Percentiles rank a stretch among this genome's conserved stretches.
Conservation (phyloP, 2,888 invertebrate species). For the Metallyticus violacea region DNA sequence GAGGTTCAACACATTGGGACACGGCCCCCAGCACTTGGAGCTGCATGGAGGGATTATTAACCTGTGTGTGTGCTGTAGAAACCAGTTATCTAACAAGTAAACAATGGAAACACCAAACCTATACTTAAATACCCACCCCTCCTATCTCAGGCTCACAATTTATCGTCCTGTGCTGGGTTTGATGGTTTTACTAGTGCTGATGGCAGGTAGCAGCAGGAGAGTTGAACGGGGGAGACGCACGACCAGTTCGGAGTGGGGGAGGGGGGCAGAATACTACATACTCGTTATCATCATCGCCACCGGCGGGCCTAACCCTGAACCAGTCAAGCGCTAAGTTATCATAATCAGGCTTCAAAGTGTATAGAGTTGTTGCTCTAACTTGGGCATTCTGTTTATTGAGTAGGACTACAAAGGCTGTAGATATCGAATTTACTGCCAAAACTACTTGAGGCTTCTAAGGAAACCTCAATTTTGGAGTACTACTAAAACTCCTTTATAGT, state of each 20-base stretch:
- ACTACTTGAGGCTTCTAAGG: background rate
- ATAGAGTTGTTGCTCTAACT: background rate
- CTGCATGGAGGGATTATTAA: background rate
- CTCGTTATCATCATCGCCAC: background rate
- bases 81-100: constrained; percentile 13
- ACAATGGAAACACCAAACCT: constrained; percentile 20
- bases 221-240: background rate
- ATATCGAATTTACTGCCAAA: background rate
- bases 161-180: background rate
- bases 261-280: background rate
- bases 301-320: background rate
- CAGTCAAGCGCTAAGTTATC: background rate
- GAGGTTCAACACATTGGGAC: constrained; percentile 5
- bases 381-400: background rate
- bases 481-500: background rate
- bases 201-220: background rate
- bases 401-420: background rate
- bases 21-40: background rate
- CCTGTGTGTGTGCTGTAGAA: background rate
- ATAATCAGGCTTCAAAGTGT: background rate
- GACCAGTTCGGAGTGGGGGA: too few species aligned
- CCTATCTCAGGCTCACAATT: background rate
- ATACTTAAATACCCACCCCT: constrained; percentile 9
- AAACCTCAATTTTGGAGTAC: background rate
- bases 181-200: constrained; percentile 11